Conservation (phyloP, 1,140 invertebrate genomes). For the Octopus bimaculoides region DNA sequence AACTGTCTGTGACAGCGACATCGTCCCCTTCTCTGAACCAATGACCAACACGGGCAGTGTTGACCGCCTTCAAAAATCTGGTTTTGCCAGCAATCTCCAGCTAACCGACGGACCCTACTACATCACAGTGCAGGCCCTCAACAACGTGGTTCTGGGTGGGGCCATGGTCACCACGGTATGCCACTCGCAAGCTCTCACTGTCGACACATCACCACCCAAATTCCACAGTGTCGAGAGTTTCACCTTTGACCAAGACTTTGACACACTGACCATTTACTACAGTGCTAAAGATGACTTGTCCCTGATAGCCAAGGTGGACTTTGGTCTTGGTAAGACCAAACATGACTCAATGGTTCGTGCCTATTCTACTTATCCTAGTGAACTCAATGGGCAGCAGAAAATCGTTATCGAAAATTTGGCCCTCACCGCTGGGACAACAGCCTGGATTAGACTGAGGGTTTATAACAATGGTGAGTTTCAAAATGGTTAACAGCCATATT, state of each 20-base stretch:
- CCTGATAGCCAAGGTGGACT: conserved; percentile 32
- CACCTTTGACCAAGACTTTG: conserved; percentile 43
- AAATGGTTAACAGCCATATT: background rate
- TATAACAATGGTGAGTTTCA: conserved; percentile 33
- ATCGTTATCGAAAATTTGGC: conserved; percentile 34
- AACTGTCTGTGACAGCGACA: conserved; percentile 29
- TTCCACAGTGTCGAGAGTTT: conserved; percentile 31
- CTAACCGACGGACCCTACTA: conserved; percentile 37
- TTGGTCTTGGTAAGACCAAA: conserved; percentile 40
- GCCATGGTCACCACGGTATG: conserved; percentile 43
- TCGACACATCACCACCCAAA: conserved; percentile 39
- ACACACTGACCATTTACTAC: conserved; percentile 37
- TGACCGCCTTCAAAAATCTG: conserved; percentile 39
- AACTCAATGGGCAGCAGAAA: conserved; percentile 26
- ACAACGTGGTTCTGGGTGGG: conserved; percentile 39
- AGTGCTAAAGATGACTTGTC: conserved; percentile 31
- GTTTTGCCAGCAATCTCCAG: conserved; percentile 31
- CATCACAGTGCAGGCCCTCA: conserved; percentile 34
- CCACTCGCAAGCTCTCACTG: conserved; percentile 34
- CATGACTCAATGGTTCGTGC: conserved; percentile 38
- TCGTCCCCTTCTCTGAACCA: conserved; percentile 34
- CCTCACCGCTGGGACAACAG: conserved; percentile 30
- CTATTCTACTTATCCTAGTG: conserved; percentile 30
- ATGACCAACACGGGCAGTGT: conserved; percentile 29
- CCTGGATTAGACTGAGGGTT: conserved; percentile 35